Evolutionary conservation across 1,140 invertebrate species (phyloP).

Genomic region (Halesus radiatus): DNA sequence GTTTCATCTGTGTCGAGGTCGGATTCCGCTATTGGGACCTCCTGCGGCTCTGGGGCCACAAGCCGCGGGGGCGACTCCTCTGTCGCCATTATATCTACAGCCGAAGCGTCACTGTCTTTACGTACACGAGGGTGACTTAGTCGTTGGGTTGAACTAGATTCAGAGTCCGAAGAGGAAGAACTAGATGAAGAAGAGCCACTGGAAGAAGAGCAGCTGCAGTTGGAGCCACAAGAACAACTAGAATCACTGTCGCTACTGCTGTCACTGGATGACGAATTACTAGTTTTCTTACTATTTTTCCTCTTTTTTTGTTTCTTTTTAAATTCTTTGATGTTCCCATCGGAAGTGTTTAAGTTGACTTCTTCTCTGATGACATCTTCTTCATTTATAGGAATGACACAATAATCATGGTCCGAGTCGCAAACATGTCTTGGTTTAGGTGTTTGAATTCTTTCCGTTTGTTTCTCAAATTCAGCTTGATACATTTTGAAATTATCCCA

Average conservation of each 20-base stretch:
- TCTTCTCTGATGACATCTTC: slow-evolving; percentile 23
- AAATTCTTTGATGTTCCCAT: slow-evolving; percentile 64
- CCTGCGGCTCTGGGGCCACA: slow-evolving; percentile 65
- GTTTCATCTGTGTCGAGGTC: slow-evolving; percentile 87
- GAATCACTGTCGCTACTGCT: slow-evolving; percentile 83
- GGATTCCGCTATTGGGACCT: slow-evolving; percentile 77
- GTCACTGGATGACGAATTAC: slow-evolving; percentile 74
- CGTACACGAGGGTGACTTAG: slow-evolving; percentile 64
- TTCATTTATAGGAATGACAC: slow-evolving; percentile 67
- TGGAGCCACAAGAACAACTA: slow-evolving; percentile 83
- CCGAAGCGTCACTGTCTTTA: slow-evolving; percentile 65
- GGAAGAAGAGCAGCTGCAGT: slow-evolving; percentile 83
- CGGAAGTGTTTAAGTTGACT: not conserved
- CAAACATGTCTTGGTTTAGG: slow-evolving; percentile 71
- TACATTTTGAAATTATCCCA: slow-evolving; percentile 87
- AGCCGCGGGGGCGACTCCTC: slow-evolving; percentile 64
- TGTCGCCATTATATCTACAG: slow-evolving; percentile 69
- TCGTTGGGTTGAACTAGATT: slow-evolving; percentile 67
- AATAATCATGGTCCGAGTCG: slow-evolving; percentile 79
- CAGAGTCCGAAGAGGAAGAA: slow-evolving; percentile 76
- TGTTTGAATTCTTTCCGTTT: slow-evolving; percentile 66
- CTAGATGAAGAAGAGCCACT: slow-evolving; percentile 76
- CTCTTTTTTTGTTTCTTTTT: slow-evolving; percentile 64
- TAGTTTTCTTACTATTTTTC: slow-evolving; percentile 64
- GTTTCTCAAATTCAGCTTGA: slow-evolving; percentile 71